Conservation (phyloP, 2,888 invertebrate genomes). For the Drosophila phalerata region DNA sequence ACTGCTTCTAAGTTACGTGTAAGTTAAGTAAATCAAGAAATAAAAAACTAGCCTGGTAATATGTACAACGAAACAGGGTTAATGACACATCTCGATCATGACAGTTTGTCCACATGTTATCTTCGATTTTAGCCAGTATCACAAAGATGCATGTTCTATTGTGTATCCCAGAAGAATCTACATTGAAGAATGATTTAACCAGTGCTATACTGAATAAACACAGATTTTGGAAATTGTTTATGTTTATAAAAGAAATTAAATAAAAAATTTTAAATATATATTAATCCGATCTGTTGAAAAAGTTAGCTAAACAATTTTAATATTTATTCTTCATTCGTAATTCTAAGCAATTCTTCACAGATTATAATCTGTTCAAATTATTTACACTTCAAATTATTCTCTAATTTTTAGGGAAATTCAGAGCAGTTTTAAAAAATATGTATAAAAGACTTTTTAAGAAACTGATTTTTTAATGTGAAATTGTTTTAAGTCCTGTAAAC, state of each 20-base stretch:
- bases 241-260: conserved; percentile 55
- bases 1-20: conserved; percentile 77
- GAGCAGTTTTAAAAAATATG: too few species aligned
- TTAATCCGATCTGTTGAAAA: background rate
- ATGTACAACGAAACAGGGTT: conserved; percentile 42
- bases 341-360: too few species aligned
- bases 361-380: too few species aligned
- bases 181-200: background rate
- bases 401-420: too few species aligned
- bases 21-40: conserved; percentile 77
- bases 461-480: too few species aligned
- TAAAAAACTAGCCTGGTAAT: conserved; percentile 76
- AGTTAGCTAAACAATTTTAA: background rate
- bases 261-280: conserved; percentile 50
- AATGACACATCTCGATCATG: background rate
- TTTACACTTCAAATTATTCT: too few species aligned
- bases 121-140: background rate
- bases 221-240: conserved; percentile 48
- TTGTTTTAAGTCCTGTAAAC: too few species aligned
- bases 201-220: conserved; percentile 8
- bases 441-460: too few species aligned
- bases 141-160: conserved; percentile 1
- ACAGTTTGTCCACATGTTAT: background rate
- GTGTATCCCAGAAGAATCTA: background rate
- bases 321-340: too few species aligned